Evolutionary conservation across 2,888 invertebrate species (phyloP).

Genomic region (Amphiduros pacificus): DNA sequence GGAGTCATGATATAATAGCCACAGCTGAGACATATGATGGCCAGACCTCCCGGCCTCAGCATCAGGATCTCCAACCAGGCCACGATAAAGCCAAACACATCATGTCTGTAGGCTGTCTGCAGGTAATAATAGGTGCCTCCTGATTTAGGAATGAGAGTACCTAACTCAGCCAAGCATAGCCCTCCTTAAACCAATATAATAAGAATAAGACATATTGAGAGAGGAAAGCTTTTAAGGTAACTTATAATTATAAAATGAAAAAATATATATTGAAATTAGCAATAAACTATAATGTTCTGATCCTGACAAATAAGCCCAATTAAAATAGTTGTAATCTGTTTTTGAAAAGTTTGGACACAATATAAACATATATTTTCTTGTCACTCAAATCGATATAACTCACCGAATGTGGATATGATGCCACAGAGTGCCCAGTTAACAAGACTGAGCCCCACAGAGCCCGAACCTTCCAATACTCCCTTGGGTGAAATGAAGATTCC

Average conservation of each 20-base stretch:
- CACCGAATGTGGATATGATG: conserved; percentile 84
- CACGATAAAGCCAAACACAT: conserved; percentile 73
- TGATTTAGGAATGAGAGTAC: conserved; percentile 75
- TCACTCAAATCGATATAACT: background rate
- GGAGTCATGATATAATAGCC: conserved; percentile 46
- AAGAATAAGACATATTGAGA: no score
- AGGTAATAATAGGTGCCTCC: conserved; percentile 81
- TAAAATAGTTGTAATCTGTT: no score
- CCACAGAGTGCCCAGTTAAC: conserved; percentile 94
- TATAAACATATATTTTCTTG: no score
- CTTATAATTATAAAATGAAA: no score
- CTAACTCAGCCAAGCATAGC: conserved; percentile 76
- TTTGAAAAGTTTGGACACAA: no score
- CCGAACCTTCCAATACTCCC: conserved; percentile 80
- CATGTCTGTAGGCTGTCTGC: conserved; percentile 65
- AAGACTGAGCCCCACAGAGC: conserved; percentile 93
- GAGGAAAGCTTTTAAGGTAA: no score
- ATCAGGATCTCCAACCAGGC: conserved; percentile 63
- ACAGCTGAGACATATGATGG: conserved; percentile 61
- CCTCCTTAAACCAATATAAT: conserved; percentile 70
- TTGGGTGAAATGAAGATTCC: conserved; percentile 98
- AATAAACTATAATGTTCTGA: no score
- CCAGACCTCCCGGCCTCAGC: conserved; percentile 54
- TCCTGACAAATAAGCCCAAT: no score
- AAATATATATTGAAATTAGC: no score